Evolutionary conservation across 2,797 vertebrate species (phyloP).

Genomic region (Phoxinus dragarum): DNA sequence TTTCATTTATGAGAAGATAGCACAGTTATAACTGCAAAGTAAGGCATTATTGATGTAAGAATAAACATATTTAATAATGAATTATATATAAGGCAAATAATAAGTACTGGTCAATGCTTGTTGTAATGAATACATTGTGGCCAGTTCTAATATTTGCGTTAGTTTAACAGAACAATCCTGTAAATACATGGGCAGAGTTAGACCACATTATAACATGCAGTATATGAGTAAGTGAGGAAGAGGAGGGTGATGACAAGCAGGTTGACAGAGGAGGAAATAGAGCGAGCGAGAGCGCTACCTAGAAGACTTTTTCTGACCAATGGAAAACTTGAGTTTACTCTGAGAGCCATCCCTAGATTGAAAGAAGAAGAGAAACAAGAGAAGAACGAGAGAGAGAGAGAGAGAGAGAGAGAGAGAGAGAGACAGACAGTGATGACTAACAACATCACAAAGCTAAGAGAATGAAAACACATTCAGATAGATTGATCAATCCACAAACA

Average conservation of each 20-base stretch:
- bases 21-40: background rate
- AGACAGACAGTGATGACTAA: conserved; percentile 43
- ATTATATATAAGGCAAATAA: background rate
- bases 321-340: conserved; percentile 97
- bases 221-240: conserved; percentile 49
- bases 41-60: background rate
- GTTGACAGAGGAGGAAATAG: conserved; percentile 53
- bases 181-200: conserved; percentile 52
- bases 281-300: conserved; percentile 84
- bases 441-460: conserved; percentile 22
- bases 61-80: background rate
- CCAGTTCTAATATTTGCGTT: background rate
- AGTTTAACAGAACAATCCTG: background rate
- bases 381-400: conserved; percentile 63
- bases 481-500: background rate
- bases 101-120: background rate
- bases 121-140: background rate
- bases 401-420: conserved; percentile 26
- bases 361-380: conserved; percentile 66
- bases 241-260: conserved; percentile 47
- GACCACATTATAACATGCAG: conserved; percentile 68
- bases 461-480: conserved; percentile 14
- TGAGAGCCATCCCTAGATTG: conserved; percentile 92
- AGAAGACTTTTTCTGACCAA: conserved; percentile 98
- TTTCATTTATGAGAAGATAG: background rate